Base-by-base conservation (phyloP, 2,797 vertebrate genomes). In the Dryobates pubescens region DNA sequence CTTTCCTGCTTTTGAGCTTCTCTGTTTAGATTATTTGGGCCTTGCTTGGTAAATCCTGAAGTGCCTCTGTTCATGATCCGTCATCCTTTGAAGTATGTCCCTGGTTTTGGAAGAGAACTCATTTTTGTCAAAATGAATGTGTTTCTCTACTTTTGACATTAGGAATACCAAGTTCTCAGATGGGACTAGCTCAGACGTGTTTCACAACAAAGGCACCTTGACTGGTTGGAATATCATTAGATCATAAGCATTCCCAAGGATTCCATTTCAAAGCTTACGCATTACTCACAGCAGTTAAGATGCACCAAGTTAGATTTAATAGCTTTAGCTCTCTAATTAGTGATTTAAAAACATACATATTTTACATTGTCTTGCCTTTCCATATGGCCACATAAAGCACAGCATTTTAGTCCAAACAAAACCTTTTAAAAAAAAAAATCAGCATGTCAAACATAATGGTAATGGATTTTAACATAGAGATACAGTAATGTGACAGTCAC, bases 281-380 rank as follows among this genome's bases (percentile, higher is more conserved):
- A 92, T 96, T 96, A 96, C 89, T 96, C 95, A 96, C 69, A 84
- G 92, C 84, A 94, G 96, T 97, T 96, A 96, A 91, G 88, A 87
- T 94, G 80, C 12, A 94, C 74, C 85, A 82, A 94, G 18, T 23
- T 82, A 94, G 93, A 75, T 96, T 94, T 84, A 94, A 93, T 58
- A 92, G 88, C 79, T 96, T 91, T 85, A 95, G 63, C 63, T 95
- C 86, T 80, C 47, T 94, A 88, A 96, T 94, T 77, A 90, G 32
- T n/a, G 32, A 65, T 83, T 82, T 84, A 2, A 65, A 90, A 90
- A 7, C 26, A 74, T 45, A 32, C 8, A 49, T 53, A 87, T 86
- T 92, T 91, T 83, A 89, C 68, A 76, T 79, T 90, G 90, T 74
- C 58, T 78, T 77, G 54, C 49, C 51, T 77, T 94, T 86, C 86